phyloP scores from a whole-genome alignment of 2,797 vertebrate genomes.

The Craterocephalus amniculus region DNA sequence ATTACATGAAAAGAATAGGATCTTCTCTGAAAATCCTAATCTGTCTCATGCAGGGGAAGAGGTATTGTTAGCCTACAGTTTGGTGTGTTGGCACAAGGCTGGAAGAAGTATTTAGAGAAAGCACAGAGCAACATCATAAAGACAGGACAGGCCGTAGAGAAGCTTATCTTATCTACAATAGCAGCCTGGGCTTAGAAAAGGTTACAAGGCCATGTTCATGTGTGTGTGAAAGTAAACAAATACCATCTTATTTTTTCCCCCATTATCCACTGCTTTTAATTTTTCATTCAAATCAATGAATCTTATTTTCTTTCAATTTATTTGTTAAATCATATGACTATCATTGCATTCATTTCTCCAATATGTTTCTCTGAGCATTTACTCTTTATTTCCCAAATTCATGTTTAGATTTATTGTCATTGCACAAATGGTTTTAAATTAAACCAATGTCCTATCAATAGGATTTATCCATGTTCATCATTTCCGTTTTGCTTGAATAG shows the following conservation, averaged over 20 bases:
- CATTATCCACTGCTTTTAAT: background rate
- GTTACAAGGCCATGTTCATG: constrained; percentile 16
- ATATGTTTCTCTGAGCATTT: no score
- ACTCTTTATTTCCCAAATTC: background rate
- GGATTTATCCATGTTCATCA: no score
- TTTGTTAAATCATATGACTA: background rate
- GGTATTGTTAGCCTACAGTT: constrained; percentile 29
- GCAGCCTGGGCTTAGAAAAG: constrained; percentile 44
- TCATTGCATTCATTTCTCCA: no score
- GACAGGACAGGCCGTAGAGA: background rate
- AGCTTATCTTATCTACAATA: constrained; percentile 54
- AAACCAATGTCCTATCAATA: background rate
- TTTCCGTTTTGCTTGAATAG: no score
- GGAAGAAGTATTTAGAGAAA: constrained; percentile 39
- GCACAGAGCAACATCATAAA: constrained; percentile 15
- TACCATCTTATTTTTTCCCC: background rate
- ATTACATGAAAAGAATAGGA: constrained; percentile 23
- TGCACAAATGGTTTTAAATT: background rate
- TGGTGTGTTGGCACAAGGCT: constrained; percentile 28
- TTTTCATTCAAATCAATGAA: background rate
- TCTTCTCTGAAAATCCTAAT: constrained; percentile 58
- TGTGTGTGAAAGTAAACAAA: background rate
- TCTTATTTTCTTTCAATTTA: background rate
- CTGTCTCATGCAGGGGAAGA: constrained; percentile 53
- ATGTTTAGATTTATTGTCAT: background rate